Evolutionary conservation across 2,888 invertebrate species (phyloP).

Genomic region (Drosophila nr. perissopoda): DNA sequence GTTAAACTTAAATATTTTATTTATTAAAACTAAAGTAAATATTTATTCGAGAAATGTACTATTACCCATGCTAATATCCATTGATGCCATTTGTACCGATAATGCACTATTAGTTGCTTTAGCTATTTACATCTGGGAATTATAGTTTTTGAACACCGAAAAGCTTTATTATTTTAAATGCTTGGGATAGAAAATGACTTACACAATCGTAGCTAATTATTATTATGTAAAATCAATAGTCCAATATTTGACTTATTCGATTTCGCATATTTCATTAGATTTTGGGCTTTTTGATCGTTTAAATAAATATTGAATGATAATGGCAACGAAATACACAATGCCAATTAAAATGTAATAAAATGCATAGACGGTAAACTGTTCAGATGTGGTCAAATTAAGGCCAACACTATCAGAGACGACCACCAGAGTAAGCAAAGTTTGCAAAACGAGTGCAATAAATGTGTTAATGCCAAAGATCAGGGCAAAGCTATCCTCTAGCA

Average conservation of each 20-base stretch:
- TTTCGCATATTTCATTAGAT: neutral
- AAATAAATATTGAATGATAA: conserved; percentile 62
- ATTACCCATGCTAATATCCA: neutral
- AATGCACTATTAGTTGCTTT: neutral
- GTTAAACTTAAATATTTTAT: neutral
- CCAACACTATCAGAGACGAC: conserved; percentile 80
- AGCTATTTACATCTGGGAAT: neutral
- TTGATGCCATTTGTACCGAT: neutral
- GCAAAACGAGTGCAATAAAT: conserved; percentile 91
- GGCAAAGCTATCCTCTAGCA: conserved; percentile 94
- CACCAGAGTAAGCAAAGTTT: conserved; percentile 89
- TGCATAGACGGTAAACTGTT: conserved; percentile 82
- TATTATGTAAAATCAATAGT: neutral
- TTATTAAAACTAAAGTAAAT: neutral
- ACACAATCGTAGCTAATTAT: neutral
- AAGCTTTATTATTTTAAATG: neutral
- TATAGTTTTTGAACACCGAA: neutral
- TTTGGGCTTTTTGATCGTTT: conserved; percentile 2
- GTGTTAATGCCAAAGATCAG: conserved; percentile 96
- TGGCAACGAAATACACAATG: conserved; percentile 70
- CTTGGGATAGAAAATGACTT: neutral
- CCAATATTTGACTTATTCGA: neutral
- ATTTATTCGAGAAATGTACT: neutral
- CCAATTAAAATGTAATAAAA: conserved; percentile 82
- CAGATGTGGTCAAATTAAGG: conserved; percentile 71